A percentile compares a stretch with the other conserved stretches of the same genome.
Evolutionary conservation across 2,888 invertebrate species (phyloP).

Genomic region (Eustalomyia histrio): DNA sequence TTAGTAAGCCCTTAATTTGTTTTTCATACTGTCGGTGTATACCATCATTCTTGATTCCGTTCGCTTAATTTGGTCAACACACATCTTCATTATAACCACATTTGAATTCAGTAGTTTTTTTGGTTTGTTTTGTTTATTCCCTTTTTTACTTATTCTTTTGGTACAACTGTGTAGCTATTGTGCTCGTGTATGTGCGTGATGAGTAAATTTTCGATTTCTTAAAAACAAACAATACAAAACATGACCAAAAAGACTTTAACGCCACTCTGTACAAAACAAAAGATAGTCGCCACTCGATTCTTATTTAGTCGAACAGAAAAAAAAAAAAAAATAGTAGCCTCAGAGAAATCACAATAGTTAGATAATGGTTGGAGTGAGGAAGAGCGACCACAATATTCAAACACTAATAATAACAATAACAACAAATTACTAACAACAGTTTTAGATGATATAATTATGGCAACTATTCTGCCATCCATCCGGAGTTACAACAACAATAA

Average conservation of each 20-base stretch:
- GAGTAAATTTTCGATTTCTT: slow-evolving; percentile 19
- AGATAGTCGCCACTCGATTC: slow-evolving; percentile 60
- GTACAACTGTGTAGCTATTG: background rate
- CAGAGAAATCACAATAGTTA: slow-evolving; percentile 40
- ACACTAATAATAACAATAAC: slow-evolving; percentile 61
- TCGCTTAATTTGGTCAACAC: slow-evolving; percentile 30
- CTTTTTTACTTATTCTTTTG: background rate
- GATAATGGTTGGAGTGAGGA: background rate
- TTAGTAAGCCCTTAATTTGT: too few species aligned
- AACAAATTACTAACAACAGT: slow-evolving; percentile 62
- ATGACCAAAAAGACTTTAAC: slow-evolving; percentile 45
- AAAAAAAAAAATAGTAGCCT: slow-evolving; percentile 35
- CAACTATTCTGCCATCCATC: slow-evolving; percentile 61
- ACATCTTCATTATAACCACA: slow-evolving; percentile 36
- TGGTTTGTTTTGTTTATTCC: too few species aligned
- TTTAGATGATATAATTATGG: slow-evolving; percentile 67
- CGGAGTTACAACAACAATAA: background rate
- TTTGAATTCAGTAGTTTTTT: slow-evolving; percentile 10
- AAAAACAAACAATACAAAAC: slow-evolving; percentile 47
- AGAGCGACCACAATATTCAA: slow-evolving; percentile 52
- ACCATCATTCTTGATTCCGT: background rate
- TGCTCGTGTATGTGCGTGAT: background rate
- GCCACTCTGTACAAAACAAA: slow-evolving; percentile 59
- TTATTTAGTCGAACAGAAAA: slow-evolving; percentile 18
- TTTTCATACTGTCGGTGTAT: background rate